Base-by-base conservation (phyloP, 2,113 vertebrate genomes). In the Reinhardtius hippoglossoides region DNA sequence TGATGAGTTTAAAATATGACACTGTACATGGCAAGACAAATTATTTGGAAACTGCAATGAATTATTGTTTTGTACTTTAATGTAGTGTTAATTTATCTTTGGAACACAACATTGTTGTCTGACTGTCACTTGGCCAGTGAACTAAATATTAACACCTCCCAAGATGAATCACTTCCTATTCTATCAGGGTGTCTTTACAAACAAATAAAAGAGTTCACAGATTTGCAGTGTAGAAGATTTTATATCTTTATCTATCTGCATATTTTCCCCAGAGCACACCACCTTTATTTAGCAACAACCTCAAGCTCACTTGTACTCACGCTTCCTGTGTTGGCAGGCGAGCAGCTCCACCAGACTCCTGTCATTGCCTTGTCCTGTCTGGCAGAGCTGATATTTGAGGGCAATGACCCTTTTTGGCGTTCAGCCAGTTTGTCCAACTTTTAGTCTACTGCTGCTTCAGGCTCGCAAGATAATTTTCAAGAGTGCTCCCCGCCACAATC, bases 321-420 rank as follows among this genome's bases (percentile, higher is more conserved):
- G 74, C 58, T 24, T 52, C 16, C 35, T 26, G 37, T 50, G 7
- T 27, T 71, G 65, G 66, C 67, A 13, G 12, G 15, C 1, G 2
- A 74, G 50, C 60, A 70, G 62, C 50, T 76, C 69, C 64, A 46
- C 16, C 18, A 20, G 23, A 67, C 13, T 23, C 31, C 3, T 61
- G n/a, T 72, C 18, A 6, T 63, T 71, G 52, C 64, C 44, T 67
- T 26, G 66, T 52, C 61, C 59, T 60, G 55, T 63, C 74, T 67
- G 76, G 31, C 59, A n/a, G 7, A 61, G 14, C 57, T 23, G 1
- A 63, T 42, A 37, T 67, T 65, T 58, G 40, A 67, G 44, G 63
- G 13, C 67, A 50, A 18, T 50, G 70, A 78, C 50, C 20, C 21
- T 64, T 61, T 7, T 78, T 73, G 72, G 40, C 42, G 0, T 23